phyloP scores from a whole-genome alignment of 1,140 invertebrate species.

The Drosophila kanapiae region DNA sequence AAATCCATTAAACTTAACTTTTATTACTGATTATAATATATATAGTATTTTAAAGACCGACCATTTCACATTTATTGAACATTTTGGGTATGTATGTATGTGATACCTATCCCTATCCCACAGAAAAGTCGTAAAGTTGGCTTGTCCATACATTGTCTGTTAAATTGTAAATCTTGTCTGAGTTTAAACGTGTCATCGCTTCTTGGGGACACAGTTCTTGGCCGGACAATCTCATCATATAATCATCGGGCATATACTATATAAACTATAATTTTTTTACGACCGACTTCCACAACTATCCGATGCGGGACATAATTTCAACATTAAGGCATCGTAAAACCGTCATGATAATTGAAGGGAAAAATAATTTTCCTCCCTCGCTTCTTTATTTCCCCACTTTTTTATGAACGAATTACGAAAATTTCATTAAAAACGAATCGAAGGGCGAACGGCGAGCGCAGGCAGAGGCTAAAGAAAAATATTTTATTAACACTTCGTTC shows the following conservation, averaged over 20 bases:
- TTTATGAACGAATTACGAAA: constrained; percentile 65
- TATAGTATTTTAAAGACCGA: constrained; percentile 2
- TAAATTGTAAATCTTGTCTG: constrained; percentile 45
- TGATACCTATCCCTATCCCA: not conserved
- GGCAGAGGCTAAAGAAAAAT: constrained; percentile 55
- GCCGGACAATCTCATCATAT: constrained; percentile 18
- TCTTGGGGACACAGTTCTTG: constrained; percentile 27
- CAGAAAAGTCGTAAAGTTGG: constrained; percentile 22
- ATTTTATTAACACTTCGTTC: constrained; percentile 83
- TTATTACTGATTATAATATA: not conserved
- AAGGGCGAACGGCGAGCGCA: constrained; percentile 12
- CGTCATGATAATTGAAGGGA: constrained; percentile 75
- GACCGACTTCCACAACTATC: constrained; percentile 39
- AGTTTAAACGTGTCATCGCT: constrained; percentile 25
- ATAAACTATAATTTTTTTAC: constrained; percentile 73
- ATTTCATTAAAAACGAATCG: constrained; percentile 61
- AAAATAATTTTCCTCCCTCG: constrained; percentile 54
- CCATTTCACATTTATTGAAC: constrained; percentile 5
- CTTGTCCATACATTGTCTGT: constrained; percentile 37
- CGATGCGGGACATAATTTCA: constrained; percentile 72
- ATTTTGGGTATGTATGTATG: not conserved
- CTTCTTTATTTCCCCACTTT: constrained; percentile 30
- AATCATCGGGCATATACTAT: constrained; percentile 38
- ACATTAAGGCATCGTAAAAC: constrained; percentile 76
- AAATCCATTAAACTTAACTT: not conserved